Evolutionary conservation across 2,797 vertebrate species (phyloP), one percentile per base, ranked within the genome.

Genomic region (Lagocephalus sceleratus): DNA sequence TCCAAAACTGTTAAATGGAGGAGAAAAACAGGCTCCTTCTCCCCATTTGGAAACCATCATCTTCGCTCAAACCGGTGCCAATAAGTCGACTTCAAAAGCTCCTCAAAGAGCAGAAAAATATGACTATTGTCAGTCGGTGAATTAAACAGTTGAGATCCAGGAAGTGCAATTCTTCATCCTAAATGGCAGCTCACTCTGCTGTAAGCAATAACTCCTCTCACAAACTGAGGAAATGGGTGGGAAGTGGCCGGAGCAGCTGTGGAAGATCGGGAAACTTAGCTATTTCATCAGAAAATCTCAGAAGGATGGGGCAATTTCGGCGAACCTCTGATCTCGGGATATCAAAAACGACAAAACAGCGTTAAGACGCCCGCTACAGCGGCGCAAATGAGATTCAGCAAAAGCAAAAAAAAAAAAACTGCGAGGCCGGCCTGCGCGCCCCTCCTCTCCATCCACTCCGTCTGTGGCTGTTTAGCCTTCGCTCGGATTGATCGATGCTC

Each of bases 401-500:
- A 78, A 59, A 71, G 49, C 60, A 21, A 72, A 71, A 71, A 57
- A 78, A 59, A 71, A 47, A 59, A 21, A 72, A 71, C 69, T 67
- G 63, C 52, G 66, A 57, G 54, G 55, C 21, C 9, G 53, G 51
- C 55, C 48, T 15, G 60, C 60, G 54, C 57, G 20, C 71, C 76
- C 73, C 63, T 52, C 41, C 52, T 35, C 40, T 53, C 29, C 20
- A 41, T 11, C n/a, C 40, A 47, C 60, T 66, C 60, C 40, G 54
- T 61, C 56, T 67, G 43, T 68, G 2, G 6, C 54, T 68, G 64
- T 53, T 79, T 70, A 65, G 78, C 79, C 71, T 61, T 57, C 42
- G 19, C 42, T 19, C 71, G 58, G 59, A 68, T 65, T 76, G 76
- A 85, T 81, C 62, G 66, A 73, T 76, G 85, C 77, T 82, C 75